phyloP scores from a whole-genome alignment of 1,140 invertebrate genomes.

The Lerema accius region DNA sequence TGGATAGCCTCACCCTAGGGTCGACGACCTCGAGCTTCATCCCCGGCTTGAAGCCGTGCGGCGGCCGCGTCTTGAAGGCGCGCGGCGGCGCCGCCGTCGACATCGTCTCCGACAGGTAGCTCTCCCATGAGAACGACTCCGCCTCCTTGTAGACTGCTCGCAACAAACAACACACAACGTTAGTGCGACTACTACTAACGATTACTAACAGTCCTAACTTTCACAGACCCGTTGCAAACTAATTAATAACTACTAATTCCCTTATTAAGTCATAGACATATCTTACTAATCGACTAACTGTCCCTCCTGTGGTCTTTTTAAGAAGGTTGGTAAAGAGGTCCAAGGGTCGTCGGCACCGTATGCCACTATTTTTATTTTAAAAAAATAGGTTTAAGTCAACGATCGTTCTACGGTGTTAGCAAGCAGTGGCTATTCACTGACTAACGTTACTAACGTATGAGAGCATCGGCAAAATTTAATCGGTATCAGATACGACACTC shows the following conservation, averaged over 20 bases:
- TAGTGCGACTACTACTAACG: no score
- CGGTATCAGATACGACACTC: not conserved
- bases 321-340: no score
- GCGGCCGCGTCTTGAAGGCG: slow-evolving; percentile 91
- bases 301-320: no score
- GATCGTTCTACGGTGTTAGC: no score
- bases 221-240: no score
- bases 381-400: no score
- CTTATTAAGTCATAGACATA: no score
- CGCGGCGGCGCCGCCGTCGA: slow-evolving; percentile 90
- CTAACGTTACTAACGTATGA: not conserved
- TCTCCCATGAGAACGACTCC: slow-evolving; percentile 92
- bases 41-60: slow-evolving; percentile 91
- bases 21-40: slow-evolving; percentile 97
- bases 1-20: slow-evolving; percentile 90
- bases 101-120: slow-evolving; percentile 91
- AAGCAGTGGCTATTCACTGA: not conserved
- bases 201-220: no score
- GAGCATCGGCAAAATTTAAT: not conserved
- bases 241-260: no score
- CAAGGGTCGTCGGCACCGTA: no score
- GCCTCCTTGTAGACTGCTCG: slow-evolving; percentile 88
- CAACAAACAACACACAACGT: slow-evolving; percentile 25
- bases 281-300: no score
- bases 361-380: no score